These are phyloP conservation scores for Apamea epomidion DNA, from an alignment of 2,888 invertebrate genomes.

Conservation along the genomic window DNA sequence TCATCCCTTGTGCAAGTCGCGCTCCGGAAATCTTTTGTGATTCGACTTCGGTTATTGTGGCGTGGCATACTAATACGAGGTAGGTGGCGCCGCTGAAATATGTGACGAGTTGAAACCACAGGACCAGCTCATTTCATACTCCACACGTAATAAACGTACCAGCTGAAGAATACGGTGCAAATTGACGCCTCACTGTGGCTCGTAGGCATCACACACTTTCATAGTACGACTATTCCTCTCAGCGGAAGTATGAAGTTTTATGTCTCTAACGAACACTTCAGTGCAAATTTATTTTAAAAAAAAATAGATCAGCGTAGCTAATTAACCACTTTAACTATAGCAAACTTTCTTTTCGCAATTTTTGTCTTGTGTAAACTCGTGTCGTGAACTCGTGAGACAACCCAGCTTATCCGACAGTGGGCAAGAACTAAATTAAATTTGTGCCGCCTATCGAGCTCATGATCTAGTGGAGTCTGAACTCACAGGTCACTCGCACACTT, in stretches of 20 bases:
- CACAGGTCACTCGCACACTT: slow-evolving; percentile 66
- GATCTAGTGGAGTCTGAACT: slow-evolving; percentile 78
- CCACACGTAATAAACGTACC: slow-evolving; percentile 68
- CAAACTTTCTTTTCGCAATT: slow-evolving; percentile 18
- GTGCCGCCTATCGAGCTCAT: slow-evolving; percentile 82
- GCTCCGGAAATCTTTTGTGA: slow-evolving; percentile 91
- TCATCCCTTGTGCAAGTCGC: slow-evolving; percentile 90
- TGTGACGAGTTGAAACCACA: slow-evolving; percentile 78
- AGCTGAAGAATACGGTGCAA: slow-evolving; percentile 58
- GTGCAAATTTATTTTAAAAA: background rate
- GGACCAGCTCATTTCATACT: slow-evolving; percentile 72
- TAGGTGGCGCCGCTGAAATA: slow-evolving; percentile 84
- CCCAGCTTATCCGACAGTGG: slow-evolving; percentile 69
- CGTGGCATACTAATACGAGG: slow-evolving; percentile 88
- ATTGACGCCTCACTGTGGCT: slow-evolving; percentile 48
- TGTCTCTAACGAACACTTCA: background rate
- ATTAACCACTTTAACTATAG: slow-evolving; percentile 8
- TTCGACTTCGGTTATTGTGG: slow-evolving; percentile 90
- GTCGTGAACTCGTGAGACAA: slow-evolving; percentile 47
- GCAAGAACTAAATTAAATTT: slow-evolving; percentile 83
- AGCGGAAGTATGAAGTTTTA: slow-evolving; percentile 1
- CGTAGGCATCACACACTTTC: slow-evolving; percentile 5
- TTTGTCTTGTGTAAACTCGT: slow-evolving; percentile 35
- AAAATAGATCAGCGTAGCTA: background rate
- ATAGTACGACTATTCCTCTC: slow-evolving; percentile 1